Conservation (phyloP, 1,140 invertebrate species). For the Aphelenchoides avenae region DNA sequence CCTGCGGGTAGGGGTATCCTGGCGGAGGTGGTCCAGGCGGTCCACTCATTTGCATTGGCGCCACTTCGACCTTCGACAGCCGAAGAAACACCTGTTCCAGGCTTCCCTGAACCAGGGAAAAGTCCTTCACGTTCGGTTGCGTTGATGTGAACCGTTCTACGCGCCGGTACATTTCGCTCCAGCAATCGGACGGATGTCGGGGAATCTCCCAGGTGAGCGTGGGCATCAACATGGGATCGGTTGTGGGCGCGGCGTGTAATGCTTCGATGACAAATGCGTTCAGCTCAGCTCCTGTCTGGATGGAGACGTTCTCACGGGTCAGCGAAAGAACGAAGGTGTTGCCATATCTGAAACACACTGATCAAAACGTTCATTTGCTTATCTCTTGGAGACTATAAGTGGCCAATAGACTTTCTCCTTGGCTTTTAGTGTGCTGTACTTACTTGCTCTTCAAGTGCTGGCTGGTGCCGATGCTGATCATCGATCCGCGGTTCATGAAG, state of each 20-base stretch:
- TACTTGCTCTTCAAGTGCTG: conserved; percentile 69
- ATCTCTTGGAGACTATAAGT: background rate
- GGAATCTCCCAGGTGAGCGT: background rate
- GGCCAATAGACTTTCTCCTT: background rate
- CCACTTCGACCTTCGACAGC: too few relatives aligned
- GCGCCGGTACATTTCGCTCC: too few relatives aligned
- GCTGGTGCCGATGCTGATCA: conserved; percentile 70
- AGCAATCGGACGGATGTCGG: background rate
- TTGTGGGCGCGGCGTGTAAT: conserved; percentile 2
- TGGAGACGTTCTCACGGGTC: background rate
- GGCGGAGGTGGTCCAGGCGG: too few relatives aligned
- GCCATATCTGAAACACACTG: conserved; percentile 5
- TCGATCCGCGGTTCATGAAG: conserved; percentile 78
- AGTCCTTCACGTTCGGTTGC: too few relatives aligned
- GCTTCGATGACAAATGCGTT: background rate
- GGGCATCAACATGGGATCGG: background rate
- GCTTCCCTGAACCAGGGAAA: background rate
- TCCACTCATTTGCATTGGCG: too few relatives aligned
- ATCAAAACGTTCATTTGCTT: conserved; percentile 4
- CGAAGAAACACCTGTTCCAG: conserved; percentile 3
- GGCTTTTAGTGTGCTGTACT: conserved; percentile 59
- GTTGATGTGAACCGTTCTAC: too few relatives aligned
- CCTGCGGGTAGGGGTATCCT: too few relatives aligned
- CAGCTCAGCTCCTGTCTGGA: background rate
- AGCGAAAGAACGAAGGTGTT: conserved; percentile 14